Base-by-base conservation (phyloP, 2,113 vertebrate species). In the Ascaphus truei region DNA sequence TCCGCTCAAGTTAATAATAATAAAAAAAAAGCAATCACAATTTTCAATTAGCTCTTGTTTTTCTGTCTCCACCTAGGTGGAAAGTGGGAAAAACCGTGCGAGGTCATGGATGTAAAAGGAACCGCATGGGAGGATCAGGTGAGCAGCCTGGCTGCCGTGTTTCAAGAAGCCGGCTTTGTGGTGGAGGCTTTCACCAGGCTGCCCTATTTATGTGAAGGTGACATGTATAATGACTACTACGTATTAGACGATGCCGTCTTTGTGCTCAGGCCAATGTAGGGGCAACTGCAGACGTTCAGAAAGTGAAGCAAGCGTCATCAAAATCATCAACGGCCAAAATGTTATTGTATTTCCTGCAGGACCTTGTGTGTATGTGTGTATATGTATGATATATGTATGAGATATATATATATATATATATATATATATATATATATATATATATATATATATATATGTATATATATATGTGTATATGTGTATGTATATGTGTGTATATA, bases 221-320 rank as follows among this genome's bases (percentile, higher is more conserved):
- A 99, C 79, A 95, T 98, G 93, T 95, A 98, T 33, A 95, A 94
- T 34, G 95, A 98, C 80, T 98, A 96, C 86, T 99, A 98, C 1
- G 89, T 98, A 23, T 85, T 99, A 47, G 95, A 99, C 11, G 96
- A 99, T 20, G 96, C 94, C 0, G 97, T 99, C 72, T 98, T 99
- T 33, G 90, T 99, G 26, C 91, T 99, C 15, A 96, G 84, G 72
- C 91, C 89, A 3, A 85, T 91, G 56, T 92, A 78, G 81, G 56
- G 43, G n/a, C n/a, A n/a, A 25, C 4, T 23, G 16, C 43, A 20
- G 23, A 16, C 2, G 39, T 7, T 7, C 4, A 10, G 5, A 68
- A 73, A 79, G 66, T 68, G 26, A 45, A 34, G 2, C 3, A 39
- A 77, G 71, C 77, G 72, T 65, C 76, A 36, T 82, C 73, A 74